A percentile compares a stretch with the other conserved stretches of the same genome.
phyloP scores from a whole-genome alignment of 2,888 invertebrate species.

The Saturnia japonica region DNA sequence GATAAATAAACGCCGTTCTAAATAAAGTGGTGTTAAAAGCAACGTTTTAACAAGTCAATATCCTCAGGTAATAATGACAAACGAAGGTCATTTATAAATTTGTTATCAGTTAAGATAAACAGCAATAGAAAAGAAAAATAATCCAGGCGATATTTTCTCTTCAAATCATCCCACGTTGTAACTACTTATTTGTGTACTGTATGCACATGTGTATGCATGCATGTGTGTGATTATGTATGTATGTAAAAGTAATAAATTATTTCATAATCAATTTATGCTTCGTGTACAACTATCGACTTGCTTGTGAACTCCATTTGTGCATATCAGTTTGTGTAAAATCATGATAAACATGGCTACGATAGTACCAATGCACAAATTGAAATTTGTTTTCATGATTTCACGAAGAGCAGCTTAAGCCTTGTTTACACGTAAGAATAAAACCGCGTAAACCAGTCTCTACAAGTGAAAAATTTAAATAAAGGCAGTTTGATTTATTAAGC shows the following conservation, averaged over 20 bases:
- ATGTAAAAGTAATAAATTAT: neutral
- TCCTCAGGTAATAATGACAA: neutral
- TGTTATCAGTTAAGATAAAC: neutral
- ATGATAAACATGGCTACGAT: neutral
- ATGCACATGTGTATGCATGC: too few relatives aligned
- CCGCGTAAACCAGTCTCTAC: too few relatives aligned
- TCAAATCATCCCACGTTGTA: neutral
- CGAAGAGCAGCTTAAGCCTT: too few relatives aligned
- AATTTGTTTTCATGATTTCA: neutral
- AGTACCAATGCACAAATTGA: neutral
- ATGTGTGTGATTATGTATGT: too few relatives aligned
- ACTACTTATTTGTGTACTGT: too few relatives aligned
- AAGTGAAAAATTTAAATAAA: too few relatives aligned
- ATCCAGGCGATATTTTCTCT: neutral
- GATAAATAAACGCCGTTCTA: neutral
- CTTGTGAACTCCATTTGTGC: neutral
- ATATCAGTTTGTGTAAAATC: neutral
- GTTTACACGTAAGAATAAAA: too few relatives aligned
- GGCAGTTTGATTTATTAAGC: too few relatives aligned
- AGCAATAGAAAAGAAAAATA: neutral
- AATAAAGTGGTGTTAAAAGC: neutral
- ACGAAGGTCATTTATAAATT: neutral
- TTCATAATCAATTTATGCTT: neutral
- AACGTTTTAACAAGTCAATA: neutral
- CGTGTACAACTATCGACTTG: neutral